Evolutionary conservation across 2,888 invertebrate species (phyloP).

Genomic region (Ophion ventricosus): DNA sequence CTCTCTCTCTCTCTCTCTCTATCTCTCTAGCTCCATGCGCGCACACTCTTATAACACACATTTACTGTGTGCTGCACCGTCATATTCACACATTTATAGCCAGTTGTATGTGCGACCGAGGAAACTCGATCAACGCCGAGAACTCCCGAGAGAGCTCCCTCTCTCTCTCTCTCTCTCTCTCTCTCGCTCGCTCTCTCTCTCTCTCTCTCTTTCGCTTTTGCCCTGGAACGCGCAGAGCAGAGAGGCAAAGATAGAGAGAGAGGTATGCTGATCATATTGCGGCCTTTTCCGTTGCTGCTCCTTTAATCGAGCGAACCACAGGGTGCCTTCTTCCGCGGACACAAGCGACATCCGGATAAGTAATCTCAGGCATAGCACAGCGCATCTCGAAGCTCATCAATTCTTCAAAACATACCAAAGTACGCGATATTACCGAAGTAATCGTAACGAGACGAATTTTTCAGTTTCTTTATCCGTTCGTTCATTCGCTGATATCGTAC

Average conservation of each 20-base stretch:
- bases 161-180: constrained; percentile 26
- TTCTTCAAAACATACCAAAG: background rate
- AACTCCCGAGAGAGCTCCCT: constrained; percentile 64
- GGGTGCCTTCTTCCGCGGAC: constrained; percentile 34
- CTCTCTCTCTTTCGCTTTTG: constrained; percentile 23
- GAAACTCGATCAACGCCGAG: constrained; percentile 74
- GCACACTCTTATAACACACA: constrained; percentile 2
- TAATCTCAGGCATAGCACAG: constrained; percentile 21
- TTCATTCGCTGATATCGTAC: too few species aligned
- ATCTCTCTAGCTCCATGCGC: constrained; percentile 27
- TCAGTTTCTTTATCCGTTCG: background rate
- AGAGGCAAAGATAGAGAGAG: constrained; percentile 11
- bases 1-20: background rate
- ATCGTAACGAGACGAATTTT: background rate
- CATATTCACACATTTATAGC: constrained; percentile 56
- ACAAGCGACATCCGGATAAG: constrained; percentile 45
- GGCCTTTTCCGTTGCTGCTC: constrained; percentile 55
- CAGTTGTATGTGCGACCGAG: constrained; percentile 68
- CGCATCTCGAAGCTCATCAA: constrained; percentile 11
- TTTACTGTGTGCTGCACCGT: constrained; percentile 33
- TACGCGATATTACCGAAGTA: background rate
- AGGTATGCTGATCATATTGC: constrained; percentile 33
- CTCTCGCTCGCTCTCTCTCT: constrained; percentile 29
- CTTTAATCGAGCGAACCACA: constrained; percentile 48
- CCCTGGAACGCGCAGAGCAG: constrained; percentile 39